Conservation (phyloP, 2,797 vertebrate species). For the Okamejei kenojei region DNA sequence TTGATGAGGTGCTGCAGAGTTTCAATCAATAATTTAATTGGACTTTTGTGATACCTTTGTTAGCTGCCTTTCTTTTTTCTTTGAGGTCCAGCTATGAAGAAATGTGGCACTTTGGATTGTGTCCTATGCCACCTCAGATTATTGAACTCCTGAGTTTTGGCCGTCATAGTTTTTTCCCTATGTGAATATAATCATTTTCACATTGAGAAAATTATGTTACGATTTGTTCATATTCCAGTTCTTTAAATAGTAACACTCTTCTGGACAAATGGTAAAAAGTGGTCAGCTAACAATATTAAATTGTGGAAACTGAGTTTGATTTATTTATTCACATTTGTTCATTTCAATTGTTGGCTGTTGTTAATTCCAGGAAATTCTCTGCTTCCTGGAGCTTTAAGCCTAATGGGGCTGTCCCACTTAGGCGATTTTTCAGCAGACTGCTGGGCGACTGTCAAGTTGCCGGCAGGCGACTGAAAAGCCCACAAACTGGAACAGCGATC, state of each 20-base stretch:
- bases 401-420: no score
- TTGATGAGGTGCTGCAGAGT: not conserved
- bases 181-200: not conserved
- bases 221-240: constrained; percentile 8
- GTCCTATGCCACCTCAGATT: not conserved
- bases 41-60: not conserved
- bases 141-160: not conserved
- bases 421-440: no score
- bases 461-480: no score
- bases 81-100: not conserved
- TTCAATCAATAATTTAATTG: not conserved
- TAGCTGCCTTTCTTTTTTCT: not conserved
- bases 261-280: not conserved
- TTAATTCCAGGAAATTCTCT: not conserved
- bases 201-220: not conserved
- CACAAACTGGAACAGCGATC: no score
- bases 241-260: not conserved
- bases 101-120: not conserved
- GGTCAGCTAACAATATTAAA: not conserved
- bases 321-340: not conserved
- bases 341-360: not conserved
- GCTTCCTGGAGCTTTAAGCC: not conserved
- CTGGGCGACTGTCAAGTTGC: no score
- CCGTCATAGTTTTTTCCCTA: not conserved
- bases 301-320: not conserved